These are phyloP conservation scores for Trachelipus rathkii DNA, from an alignment of 1,140 invertebrate species.

Conservation along the genomic window DNA sequence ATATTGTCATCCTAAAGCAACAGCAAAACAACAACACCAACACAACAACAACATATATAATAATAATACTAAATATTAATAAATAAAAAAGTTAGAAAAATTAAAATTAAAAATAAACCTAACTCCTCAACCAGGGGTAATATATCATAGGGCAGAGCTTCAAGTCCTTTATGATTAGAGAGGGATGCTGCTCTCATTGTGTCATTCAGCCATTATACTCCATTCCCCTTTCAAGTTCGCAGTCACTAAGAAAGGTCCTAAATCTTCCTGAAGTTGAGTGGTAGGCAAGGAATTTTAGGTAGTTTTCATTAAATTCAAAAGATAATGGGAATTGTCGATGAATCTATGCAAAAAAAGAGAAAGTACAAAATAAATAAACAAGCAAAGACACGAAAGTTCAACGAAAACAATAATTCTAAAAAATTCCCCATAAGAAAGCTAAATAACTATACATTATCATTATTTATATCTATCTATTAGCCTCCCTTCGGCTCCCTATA, in stretches of 20 bases:
- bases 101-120: no score
- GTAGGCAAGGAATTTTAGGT: conserved; percentile 89
- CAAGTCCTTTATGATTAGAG: conserved; percentile 42
- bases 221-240: conserved; percentile 86
- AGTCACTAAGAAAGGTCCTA: conserved; percentile 91
- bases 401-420: no score
- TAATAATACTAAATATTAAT: no score
- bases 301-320: conserved; percentile 98
- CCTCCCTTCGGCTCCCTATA: no score
- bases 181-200: conserved; percentile 63
- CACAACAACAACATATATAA: no score
- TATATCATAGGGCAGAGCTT: conserved; percentile 40
- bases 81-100: no score
- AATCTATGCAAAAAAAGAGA: conserved; percentile 61
- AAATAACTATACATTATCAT: no score
- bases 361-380: not conserved
- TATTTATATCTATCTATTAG: no score
- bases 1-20: no score
- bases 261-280: conserved; percentile 94
- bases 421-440: no score
- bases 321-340: conserved; percentile 90
- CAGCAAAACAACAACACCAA: no score
- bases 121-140: conserved; percentile 36
- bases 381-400: no score
- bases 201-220: conserved; percentile 72